Evolutionary conservation across 2,888 invertebrate genomes (phyloP).

Genomic region (Camponotus fellah): DNA sequence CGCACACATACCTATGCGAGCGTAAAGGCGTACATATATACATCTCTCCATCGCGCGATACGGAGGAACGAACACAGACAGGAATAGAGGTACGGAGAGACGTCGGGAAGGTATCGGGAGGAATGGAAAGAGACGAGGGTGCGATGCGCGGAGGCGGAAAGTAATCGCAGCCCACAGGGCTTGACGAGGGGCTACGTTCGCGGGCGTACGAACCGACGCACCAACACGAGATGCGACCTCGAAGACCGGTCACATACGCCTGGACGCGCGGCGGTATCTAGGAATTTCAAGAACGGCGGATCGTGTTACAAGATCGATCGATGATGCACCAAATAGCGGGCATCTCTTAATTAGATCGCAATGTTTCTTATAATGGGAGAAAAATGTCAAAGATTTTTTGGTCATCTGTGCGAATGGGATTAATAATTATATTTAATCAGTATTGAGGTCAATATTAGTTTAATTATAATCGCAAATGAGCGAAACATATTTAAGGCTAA

Average conservation of each 20-base stretch:
- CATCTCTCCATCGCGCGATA: conserved; percentile 56
- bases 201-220: conserved; percentile 49
- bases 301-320: conserved; percentile 57
- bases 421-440: not conserved
- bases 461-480: not conserved
- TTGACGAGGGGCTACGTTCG: conserved; percentile 69
- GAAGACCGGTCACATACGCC: conserved; percentile 41
- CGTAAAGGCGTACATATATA: conserved; percentile 64
- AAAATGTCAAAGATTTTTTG: not conserved
- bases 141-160: conserved; percentile 88
- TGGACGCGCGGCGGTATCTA: conserved; percentile 52
- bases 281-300: conserved; percentile 58
- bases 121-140: conserved; percentile 84
- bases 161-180: conserved; percentile 85
- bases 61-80: conserved; percentile 69
- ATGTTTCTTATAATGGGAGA: not conserved
- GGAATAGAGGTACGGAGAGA: conserved; percentile 73
- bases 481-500: not conserved
- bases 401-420: not conserved
- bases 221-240: conserved; percentile 55
- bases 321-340: conserved; percentile 42
- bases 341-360: conserved; percentile 64
- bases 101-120: conserved; percentile 83
- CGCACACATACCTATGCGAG: conserved; percentile 17
- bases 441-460: not conserved